Evolutionary conservation across 2,888 invertebrate genomes (phyloP).

Genomic region (Macrosoma leucophasiata): DNA sequence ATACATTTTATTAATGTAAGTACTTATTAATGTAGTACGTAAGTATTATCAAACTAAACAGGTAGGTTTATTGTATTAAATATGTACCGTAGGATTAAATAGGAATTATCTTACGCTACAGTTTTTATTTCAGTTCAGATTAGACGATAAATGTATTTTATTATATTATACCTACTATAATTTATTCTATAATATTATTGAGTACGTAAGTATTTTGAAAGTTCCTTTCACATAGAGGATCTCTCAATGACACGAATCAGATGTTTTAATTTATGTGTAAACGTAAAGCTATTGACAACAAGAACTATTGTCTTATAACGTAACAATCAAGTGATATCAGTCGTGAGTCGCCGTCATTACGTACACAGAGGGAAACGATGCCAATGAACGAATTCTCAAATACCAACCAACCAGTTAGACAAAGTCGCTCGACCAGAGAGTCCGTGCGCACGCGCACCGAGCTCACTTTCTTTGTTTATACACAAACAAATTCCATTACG

Average conservation of each 20-base stretch:
- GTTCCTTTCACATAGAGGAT: no score
- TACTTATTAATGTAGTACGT: no score
- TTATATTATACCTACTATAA: no score
- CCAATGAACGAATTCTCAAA: conserved; percentile 28
- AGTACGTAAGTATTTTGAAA: no score
- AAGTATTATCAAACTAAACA: no score
- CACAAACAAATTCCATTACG: conserved; percentile 11
- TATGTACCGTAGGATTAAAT: no score
- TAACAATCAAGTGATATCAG: conserved; percentile 3
- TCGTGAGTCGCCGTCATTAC: conserved; percentile 12
- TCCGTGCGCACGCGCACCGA: conserved; percentile 11
- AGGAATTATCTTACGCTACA: no score
- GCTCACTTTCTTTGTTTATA: conserved; percentile 33
- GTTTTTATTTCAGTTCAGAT: no score
- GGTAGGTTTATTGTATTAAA: no score
- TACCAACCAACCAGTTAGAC: conserved; percentile 19
- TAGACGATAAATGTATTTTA: no score
- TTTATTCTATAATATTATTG: no score
- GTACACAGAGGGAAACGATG: conserved; percentile 28
- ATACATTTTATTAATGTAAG: no score
- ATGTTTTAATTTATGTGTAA: neutral
- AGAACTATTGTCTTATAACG: conserved; percentile 1
- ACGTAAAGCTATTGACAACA: neutral
- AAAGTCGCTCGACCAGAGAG: conserved; percentile 9
- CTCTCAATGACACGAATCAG: neutral